Conservation (phyloP, 1,140 invertebrate species). For the Tetraneura akinire region DNA sequence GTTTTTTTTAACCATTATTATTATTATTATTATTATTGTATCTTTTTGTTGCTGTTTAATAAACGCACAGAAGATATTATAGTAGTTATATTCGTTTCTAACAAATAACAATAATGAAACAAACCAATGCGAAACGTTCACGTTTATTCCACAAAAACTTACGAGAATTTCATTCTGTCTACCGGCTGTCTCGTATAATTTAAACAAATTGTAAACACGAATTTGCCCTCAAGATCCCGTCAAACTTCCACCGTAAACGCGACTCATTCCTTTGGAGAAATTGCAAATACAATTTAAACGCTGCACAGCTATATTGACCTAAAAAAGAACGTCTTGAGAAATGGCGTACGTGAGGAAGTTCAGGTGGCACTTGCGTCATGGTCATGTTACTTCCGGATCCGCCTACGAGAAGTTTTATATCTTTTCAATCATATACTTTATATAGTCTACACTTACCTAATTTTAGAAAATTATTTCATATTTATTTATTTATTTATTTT, state of each 20-base stretch:
- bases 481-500: too few species aligned
- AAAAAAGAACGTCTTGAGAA: slow-evolving; percentile 1
- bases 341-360: slow-evolving; percentile 21
- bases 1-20: too few species aligned
- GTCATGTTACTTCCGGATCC: slow-evolving; percentile 1
- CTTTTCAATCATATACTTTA: too few species aligned
- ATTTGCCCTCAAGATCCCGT: slow-evolving; percentile 15
- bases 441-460: too few species aligned
- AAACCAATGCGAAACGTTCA: too few species aligned
- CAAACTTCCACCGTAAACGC: background rate
- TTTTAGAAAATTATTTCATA: too few species aligned
- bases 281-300: background rate
- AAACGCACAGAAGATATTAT: too few species aligned
- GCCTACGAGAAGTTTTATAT: background rate
- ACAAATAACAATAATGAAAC: too few species aligned
- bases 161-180: slow-evolving; percentile 14
- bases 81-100: too few species aligned
- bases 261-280: slow-evolving; percentile 6
- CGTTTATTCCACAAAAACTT: background rate
- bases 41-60: too few species aligned
- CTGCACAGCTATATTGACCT: background rate
- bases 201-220: slow-evolving; percentile 1
- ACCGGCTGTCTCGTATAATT: background rate
- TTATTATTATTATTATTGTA: too few species aligned
- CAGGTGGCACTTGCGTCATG: background rate